Evolutionary conservation across 1,140 invertebrate species (phyloP), one percentile per base, ranked within the genome.

Genomic region (Drepana arcuata): DNA sequence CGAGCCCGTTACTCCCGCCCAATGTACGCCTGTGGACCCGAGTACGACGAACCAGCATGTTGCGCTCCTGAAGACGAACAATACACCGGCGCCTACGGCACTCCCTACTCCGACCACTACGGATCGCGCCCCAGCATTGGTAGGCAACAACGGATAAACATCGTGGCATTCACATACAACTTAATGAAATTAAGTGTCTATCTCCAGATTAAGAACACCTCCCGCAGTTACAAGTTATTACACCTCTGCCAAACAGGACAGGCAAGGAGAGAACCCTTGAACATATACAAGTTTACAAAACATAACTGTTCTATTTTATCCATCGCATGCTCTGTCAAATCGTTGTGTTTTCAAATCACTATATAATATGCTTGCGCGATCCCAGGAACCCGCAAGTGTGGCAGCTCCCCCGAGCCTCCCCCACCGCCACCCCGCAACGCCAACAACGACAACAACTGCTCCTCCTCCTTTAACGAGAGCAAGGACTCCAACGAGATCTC

Each of bases 401-500:
- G 85, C 28, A n/a, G n/a, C n/a, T 92, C 91, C 16, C 93, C 93
- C 35, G 92, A 94, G 85, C 92, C 93, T 18, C 92, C 93, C 48
- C 91, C 91, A 71, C 92, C 92, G 9, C 90, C 90, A 27, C 91
- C 89, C 34, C 86, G 89, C 53, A 92, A 89, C 67, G 83, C 84
- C 49, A 85, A 84, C 72, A 74, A 68, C 48, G 72, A 77, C 60
- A 78, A 78, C 70, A 78, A 82, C 70, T 77, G 90, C 90, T 86
- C 92, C 89, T 61, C 92, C 88, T 92, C 90, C 43, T 94, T 93
- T 82, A 95, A 95, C 78, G 93, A 95, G 69, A 94, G 92, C 65
- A 95, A 95, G 83, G 93, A 95, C 65, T 95, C 93, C 77, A 95
- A 95, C 82, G 93, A 96, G 81, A 94, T 95, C 72, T 95, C 93